Base-by-base conservation (phyloP, 2,113 vertebrate species). In the Oryzias javanicus region DNA sequence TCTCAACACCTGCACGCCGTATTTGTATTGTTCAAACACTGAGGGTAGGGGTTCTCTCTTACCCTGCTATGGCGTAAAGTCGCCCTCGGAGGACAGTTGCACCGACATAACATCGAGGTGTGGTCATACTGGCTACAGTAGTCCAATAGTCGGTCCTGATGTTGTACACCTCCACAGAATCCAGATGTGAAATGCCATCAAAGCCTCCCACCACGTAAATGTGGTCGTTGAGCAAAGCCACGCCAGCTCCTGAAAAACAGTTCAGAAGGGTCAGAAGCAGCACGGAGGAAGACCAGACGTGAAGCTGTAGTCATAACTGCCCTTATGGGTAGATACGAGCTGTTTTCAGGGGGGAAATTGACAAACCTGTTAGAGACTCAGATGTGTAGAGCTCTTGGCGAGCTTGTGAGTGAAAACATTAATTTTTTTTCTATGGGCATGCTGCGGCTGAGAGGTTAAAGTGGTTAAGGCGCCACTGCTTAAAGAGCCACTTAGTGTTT, bases 131-230 rank as follows among this genome's bases (percentile, higher is more conserved):
- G 0, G 97, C 94, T 17, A 99, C 94, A 0, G 95, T 95, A 6
- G 94, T 95, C 97, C 97, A 99, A 22, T 95, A 98, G 63, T 99
- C 97, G 0, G 96, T 97, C 60, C 96, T 94, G 82, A 98, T 98
- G 72, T 98, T 98, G 70, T 98, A 98, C 4, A 97, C 95, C 79
- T 98, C 96, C 20, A 98, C 97, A 0, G 97, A 98, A 72, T 97
- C 95, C 0, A 99, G 93, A 69, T 99, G 97, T 0, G 96, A 95
- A 0, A 95, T 96, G 1, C 97, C 97, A 62, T 99, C 97, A 40
- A 99, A 99, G 1, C 97, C 97, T 1, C 97, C 97, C 4, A 99
- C 96, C 0, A 99, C 97, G 1, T 98, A 98, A 60, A 98, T 98
- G 68, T 98, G 96, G 88, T 99, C 97, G 19, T 99, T 98, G 58